phyloP scores from a whole-genome alignment of 1,140 invertebrate species.

The Pollicipes pollicipes region DNA sequence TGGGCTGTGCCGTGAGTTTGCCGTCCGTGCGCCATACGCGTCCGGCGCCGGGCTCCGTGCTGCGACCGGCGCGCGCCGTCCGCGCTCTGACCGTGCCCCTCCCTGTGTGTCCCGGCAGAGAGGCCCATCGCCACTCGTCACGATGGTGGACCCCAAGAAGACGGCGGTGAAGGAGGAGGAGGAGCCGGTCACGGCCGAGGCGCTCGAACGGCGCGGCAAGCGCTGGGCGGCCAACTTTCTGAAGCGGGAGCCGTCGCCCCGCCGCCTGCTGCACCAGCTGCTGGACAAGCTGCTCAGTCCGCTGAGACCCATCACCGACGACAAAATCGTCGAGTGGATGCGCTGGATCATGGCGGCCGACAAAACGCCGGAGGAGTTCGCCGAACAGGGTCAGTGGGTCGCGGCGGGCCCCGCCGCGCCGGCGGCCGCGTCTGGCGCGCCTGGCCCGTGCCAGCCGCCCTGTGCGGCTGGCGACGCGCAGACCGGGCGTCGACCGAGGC shows the following conservation, averaged over 20 bases:
- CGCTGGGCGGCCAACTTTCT: background rate
- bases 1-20: no score
- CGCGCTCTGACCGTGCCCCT: no score
- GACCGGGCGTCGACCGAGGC: no score
- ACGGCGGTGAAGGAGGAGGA: background rate
- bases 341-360: background rate
- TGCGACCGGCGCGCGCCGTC: no score
- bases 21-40: no score
- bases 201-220: slow-evolving; percentile 1
- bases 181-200: background rate
- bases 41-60: no score
- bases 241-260: background rate
- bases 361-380: background rate
- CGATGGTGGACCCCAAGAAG: background rate
- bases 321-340: background rate
- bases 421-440: no score
- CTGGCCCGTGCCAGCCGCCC: no score
- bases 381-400: background rate
- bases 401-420: no score
- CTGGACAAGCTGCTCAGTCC: background rate
- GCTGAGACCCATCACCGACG: background rate
- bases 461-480: no score
- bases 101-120: no score
- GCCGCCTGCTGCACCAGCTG: slow-evolving; percentile 4
- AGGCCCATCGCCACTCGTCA: no score